Evolutionary conservation across 2,113 vertebrate species (phyloP), one percentile per base, ranked within the genome.

Genomic region (Erythrolamprus reginae): DNA sequence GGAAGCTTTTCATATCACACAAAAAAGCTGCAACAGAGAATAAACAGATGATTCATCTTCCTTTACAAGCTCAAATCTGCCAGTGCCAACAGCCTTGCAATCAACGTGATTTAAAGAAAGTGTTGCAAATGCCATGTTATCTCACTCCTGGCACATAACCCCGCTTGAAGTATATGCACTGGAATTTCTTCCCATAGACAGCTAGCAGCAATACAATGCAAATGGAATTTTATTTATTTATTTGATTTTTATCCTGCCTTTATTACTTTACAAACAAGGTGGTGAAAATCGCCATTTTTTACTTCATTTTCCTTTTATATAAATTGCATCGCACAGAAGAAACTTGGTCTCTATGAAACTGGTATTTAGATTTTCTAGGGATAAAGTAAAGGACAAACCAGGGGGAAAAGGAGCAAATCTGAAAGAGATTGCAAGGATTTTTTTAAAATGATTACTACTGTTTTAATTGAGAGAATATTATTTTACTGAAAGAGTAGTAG

Each of bases 41-140:
- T 26, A 65, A 19, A 17, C 55, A 50, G 24, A 26, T 90, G 47
- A 86, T 9, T 90, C 89, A 90, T 51, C 83, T 58, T 48, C 26
- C n/a, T 58, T 52, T 77, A 70, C 12, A 90, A 58, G 65, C 33
- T 51, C 28, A 33, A 48, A 45, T 15, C 83, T 86, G 83, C 56
- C 51, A 86, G 28, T 42, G 58, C 56, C 47, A 82, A 51, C 52
- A 42, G 47, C 89, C 89, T 70, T 90, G 89, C 47, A 86, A 70
- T 53, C 83, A 90, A 23, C 56, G 65, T 86, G 84, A 86, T 52
- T 90, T 86, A 86, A 85, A 84, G 21, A 70, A 86, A 90, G 23
- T 70, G 56, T 52, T 90, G 45, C 89, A 70, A 70, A 85, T 65
- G 61, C 33, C 53, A 85, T 10, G 58, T 51, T 70, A 70, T 50